Evolutionary conservation across 2,797 vertebrate species (phyloP).

Genomic region (Hybognathus amarus): DNA sequence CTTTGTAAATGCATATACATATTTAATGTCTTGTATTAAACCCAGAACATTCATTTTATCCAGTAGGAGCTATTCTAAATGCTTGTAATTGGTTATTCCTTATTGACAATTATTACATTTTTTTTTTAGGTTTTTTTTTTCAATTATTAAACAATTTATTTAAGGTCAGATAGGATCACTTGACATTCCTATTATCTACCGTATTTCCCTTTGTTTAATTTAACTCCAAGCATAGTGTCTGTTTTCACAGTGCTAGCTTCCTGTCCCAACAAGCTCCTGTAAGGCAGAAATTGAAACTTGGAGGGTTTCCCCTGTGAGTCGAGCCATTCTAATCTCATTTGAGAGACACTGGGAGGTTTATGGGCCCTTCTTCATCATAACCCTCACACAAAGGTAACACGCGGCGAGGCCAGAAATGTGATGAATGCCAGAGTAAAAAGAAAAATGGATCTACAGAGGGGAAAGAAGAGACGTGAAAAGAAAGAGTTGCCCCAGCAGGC

Average conservation of each 20-base stretch:
- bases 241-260: constrained; percentile 10
- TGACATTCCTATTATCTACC: constrained; percentile 3
- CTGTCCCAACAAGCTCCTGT: constrained; percentile 22
- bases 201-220: constrained; percentile 18
- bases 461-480: constrained; percentile 34
- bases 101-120: too few species aligned
- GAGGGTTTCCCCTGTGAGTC: constrained; percentile 34
- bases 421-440: constrained; percentile 51
- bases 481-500: constrained; percentile 40
- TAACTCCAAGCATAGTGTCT: background rate
- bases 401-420: constrained; percentile 54
- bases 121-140: too few species aligned
- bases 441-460: constrained; percentile 23
- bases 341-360: constrained; percentile 53
- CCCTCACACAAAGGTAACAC: constrained; percentile 52
- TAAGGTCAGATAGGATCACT: background rate
- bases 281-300: constrained; percentile 27
- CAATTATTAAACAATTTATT: too few species aligned
- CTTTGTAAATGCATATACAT: background rate
- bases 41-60: background rate
- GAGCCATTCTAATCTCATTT: constrained; percentile 52
- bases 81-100: background rate
- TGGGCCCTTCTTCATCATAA: constrained; percentile 63
- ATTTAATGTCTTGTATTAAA: background rate
- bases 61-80: background rate